Conservation (phyloP, 2,888 invertebrate genomes). For the Mythimna lalbum region DNA sequence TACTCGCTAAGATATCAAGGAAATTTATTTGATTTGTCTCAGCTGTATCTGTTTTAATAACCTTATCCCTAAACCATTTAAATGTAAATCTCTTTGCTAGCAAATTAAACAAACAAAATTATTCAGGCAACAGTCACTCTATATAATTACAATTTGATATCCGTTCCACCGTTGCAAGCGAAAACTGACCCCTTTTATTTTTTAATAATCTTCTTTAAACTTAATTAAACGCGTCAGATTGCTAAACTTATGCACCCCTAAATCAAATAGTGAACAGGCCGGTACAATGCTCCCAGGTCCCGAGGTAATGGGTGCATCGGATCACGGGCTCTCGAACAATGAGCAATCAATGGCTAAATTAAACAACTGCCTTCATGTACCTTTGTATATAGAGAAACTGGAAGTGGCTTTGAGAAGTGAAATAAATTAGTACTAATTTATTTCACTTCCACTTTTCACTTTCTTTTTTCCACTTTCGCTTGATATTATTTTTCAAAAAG, state of each 20-base stretch:
- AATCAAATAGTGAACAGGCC: slow-evolving; percentile 78
- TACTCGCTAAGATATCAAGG: not conserved
- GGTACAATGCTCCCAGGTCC: slow-evolving; percentile 77
- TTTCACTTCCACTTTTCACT: too few species aligned
- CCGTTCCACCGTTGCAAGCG: slow-evolving; percentile 24
- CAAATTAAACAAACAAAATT: slow-evolving; percentile 40
- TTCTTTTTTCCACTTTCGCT: not conserved
- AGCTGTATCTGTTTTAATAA: not conserved
- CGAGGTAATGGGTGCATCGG: slow-evolving; percentile 70
- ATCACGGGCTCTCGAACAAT: slow-evolving; percentile 82
- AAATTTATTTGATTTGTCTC: not conserved
- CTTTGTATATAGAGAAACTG: slow-evolving; percentile 36
- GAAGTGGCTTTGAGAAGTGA: slow-evolving; percentile 27
- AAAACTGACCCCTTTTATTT: slow-evolving; percentile 59
- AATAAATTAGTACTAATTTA: too few species aligned
- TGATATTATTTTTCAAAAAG: too few species aligned
- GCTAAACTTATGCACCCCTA: slow-evolving; percentile 79
- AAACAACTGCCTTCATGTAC: slow-evolving; percentile 82
- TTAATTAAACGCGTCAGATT: slow-evolving; percentile 72
- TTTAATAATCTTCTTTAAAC: slow-evolving; percentile 66
- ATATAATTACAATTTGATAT: slow-evolving; percentile 52
- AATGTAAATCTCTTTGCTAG: slow-evolving; percentile 15
- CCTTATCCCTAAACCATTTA: not conserved
- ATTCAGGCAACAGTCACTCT: slow-evolving; percentile 47
- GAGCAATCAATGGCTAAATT: slow-evolving; percentile 89